Evolutionary conservation across 1,140 invertebrate species (phyloP), one percentile per base, ranked within the genome.

Genomic region (Sycobia sp.): DNA sequence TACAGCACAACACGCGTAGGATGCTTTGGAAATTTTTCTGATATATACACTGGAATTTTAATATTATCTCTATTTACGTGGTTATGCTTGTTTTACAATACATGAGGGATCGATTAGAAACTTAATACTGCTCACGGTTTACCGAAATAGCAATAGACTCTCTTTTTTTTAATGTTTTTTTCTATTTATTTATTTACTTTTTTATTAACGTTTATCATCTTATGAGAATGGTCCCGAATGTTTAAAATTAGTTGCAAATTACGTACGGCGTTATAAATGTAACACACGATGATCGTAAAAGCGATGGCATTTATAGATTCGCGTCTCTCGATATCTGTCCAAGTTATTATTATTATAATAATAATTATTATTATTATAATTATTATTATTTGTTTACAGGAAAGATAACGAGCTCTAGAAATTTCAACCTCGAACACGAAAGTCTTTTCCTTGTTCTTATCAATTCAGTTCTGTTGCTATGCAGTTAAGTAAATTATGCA

Each of bases 161-260:
- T 16, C 22, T 54, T 38, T 43, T 34, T n/a, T 46, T 16, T 25
- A 4, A 46, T 36, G 18, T 54, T 61, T 53, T 32, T 39, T 60
- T 62, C 27, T 34, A 43, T 20, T 57, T 62, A 54, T 46, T 4
- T 9, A 0, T 56, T 43, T 59, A 41, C 14, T n/a, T 46, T 44
- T 20, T 47, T 36, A 47, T 34, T 50, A 55, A 64, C 59, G 64
- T 44, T 65, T 64, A 63, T 49, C 64, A 68, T 72, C 66, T 69
- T 67, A 71, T 72, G 69, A 71, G 50, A 67, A 70, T 73, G 71
- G 71, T 73, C 71, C 71, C 71, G 69, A 73, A 70, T 69, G 62
- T 71, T 71, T 69, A 69, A 71, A 69, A 69, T 66, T 73, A 71
- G 68, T 71, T 29, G 41, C 62, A 59, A 67, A 59, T 67, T 63